Evolutionary conservation across 2,797 vertebrate genomes (phyloP).

Genomic region (Sphenodon punctatus): DNA sequence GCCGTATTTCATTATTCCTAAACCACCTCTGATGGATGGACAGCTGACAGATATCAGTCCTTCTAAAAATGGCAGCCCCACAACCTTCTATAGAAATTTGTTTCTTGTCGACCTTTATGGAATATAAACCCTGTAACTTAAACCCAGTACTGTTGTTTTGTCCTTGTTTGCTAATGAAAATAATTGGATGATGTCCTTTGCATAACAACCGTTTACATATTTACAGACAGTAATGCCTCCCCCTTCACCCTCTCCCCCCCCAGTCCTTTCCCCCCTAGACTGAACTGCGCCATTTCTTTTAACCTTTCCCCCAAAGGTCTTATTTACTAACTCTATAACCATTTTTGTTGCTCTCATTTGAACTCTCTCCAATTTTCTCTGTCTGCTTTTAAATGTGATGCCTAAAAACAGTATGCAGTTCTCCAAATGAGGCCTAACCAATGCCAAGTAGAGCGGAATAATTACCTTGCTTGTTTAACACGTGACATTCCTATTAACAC

Average conservation of each 20-base stretch:
- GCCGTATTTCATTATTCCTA: neutral
- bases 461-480: conserved; percentile 63
- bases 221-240: conserved; percentile 57
- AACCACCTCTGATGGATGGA: neutral
- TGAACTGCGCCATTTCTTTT: conserved; percentile 30
- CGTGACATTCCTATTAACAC: conserved; percentile 42
- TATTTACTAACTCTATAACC: conserved; percentile 69
- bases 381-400: conserved; percentile 52
- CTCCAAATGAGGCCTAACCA: conserved; percentile 37
- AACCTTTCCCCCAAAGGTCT: conserved; percentile 64
- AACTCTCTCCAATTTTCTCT: conserved; percentile 45
- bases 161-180: conserved; percentile 72
- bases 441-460: conserved; percentile 65
- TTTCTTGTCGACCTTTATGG: conserved; percentile 16
- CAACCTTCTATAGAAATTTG: conserved; percentile 23
- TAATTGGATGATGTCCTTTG: conserved; percentile 58
- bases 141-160: conserved; percentile 52
- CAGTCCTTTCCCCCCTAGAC: conserved; percentile 59
- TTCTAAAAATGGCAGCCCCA: neutral
- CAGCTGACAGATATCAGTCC: neutral
- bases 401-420: conserved; percentile 44
- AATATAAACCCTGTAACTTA: conserved; percentile 56
- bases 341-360: conserved; percentile 63
- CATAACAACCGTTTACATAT: conserved; percentile 40
- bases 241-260: too few relatives aligned